Base-by-base conservation (phyloP, 2,888 invertebrate species). In the Eucriotettix oculatus region DNA sequence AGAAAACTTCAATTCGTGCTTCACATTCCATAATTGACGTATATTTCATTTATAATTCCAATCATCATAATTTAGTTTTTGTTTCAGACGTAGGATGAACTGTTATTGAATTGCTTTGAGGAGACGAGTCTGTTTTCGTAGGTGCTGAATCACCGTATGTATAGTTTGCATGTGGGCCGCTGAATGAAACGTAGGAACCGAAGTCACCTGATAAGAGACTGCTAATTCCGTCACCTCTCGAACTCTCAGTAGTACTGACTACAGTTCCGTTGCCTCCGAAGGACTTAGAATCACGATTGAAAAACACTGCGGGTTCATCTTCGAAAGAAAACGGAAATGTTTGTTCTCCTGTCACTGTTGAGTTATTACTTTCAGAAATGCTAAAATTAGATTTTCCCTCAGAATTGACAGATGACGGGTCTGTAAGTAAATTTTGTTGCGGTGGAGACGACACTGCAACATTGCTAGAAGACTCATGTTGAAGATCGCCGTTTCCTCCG, bases 281-380 rank as follows among this genome's bases (percentile, higher is more conserved):
- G 43, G 44, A 17, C 48, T 54, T 10, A 54, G 54, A 16, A 48
- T n/a, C 48, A 48, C 48, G 61, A 48, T 56, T 70, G 66, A 81
- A 82, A 68, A 77, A 83, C 42, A 83, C 71, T 0, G 82, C 82
- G 0, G 82, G 80, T 58, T 80, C 79, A 42, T 80, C 78, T 58
- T 79, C 77, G 9, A 78, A 70, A 10, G 61, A 61, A 29, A 79
- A 74, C 14, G 74, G 71, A 0, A 77, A 71, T 1, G 73, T 67
- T 44, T 66, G 60, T 10, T 68, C 72, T 1, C 72, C 71, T 1
- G 70, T 64, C 3, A 64, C 69, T 9, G 48, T n/a, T 14, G 48
- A 48, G 14, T 14, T 14, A 9, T 12, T 14, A 48, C 14, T 48
- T 14, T n/a, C 48, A 48, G 12, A 14, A 12, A n/a, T 9, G 5